These are phyloP conservation scores for Oxystoma pomonae DNA, from an alignment of 2,888 invertebrate genomes.

Conservation along the genomic window DNA sequence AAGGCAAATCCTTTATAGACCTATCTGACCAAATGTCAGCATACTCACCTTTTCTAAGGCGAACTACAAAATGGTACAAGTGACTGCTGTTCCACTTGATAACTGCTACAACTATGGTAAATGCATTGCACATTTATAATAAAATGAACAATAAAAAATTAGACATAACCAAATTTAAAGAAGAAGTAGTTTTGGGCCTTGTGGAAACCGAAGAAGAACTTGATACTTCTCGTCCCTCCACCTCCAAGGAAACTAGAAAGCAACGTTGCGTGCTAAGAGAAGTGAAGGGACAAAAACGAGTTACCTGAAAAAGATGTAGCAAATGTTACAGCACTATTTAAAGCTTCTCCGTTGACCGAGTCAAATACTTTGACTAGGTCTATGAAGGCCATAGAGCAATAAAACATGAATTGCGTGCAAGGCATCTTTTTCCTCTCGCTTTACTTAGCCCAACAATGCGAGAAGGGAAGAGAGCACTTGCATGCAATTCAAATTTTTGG, in stretches of 20 bases:
- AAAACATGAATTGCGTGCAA: too few species aligned
- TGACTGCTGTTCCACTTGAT: slow-evolving; percentile 12
- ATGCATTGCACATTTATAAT: slow-evolving; percentile 13
- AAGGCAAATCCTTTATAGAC: slow-evolving; percentile 17
- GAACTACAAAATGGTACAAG: slow-evolving; percentile 16
- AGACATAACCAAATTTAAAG: slow-evolving; percentile 12
- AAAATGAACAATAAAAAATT: slow-evolving; percentile 17
- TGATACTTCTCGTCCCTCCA: too few species aligned
- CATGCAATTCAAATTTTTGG: too few species aligned
- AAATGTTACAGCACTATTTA: too few species aligned
- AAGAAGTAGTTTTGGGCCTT: slow-evolving; percentile 10
- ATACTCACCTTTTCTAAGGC: slow-evolving; percentile 10
- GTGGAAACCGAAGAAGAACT: background rate
- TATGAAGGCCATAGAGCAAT: too few species aligned
- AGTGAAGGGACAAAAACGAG: background rate
- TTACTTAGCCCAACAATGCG: too few species aligned
- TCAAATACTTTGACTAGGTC: too few species aligned
- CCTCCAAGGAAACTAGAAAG: too few species aligned
- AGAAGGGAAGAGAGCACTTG: too few species aligned
- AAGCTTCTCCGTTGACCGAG: too few species aligned
- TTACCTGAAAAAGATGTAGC: background rate
- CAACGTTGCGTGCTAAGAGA: too few species aligned
- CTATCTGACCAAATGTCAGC: slow-evolving; percentile 17
- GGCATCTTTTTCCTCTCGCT: too few species aligned
- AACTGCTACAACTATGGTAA: slow-evolving; percentile 16